Evolutionary conservation across 2,113 vertebrate species (phyloP), one percentile per base, ranked within the genome.

Genomic region (Etia nguti): DNA sequence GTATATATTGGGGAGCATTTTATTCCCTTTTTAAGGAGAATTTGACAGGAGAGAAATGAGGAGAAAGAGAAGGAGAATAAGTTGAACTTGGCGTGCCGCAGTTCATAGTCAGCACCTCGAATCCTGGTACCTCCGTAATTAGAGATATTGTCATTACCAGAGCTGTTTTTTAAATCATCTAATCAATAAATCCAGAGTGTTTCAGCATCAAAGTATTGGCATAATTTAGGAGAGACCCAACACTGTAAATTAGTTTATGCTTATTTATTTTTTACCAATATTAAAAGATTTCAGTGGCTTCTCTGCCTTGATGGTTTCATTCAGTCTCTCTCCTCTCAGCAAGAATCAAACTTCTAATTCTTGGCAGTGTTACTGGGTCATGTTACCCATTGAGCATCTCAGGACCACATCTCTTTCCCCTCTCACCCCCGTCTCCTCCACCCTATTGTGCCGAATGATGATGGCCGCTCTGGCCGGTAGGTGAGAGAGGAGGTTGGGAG

Each of bases 361-460:
- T 77, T 43, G 59, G 24, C 88, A 68, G 60, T 80, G 88, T 94
- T 87, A 54, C 82, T 82, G 75, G 29, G 46, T 9, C 43, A 75
- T 31, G 59, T 87, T 88, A 70, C 60, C 80, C 89, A 46, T 43
- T 62, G 83, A 93, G 89, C 89, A 90, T 87, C 77, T 10, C 68
- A 89, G 84, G 73, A 90, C 84, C 91, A 52, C 91, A 84, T 91
- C 86, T 80, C 82, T 88, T 75, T 88, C 54, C 79, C 79, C 79
- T 92, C 89, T 86, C 91, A 88, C 88, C 93, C 85, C 34, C 84
- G 83, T 86, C 88, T 89, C 87, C 86, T 86, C 82, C 80, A 86
- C 85, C 88, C 90, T 88, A 80, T 91, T 91, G 90, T 90, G 82
- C 73, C 56, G 81, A 88, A 93, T 88, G 41, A 73, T 91, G 90